Evolutionary conservation across 2,888 invertebrate genomes (phyloP).

Genomic region (Pharmacophagus antenor): DNA sequence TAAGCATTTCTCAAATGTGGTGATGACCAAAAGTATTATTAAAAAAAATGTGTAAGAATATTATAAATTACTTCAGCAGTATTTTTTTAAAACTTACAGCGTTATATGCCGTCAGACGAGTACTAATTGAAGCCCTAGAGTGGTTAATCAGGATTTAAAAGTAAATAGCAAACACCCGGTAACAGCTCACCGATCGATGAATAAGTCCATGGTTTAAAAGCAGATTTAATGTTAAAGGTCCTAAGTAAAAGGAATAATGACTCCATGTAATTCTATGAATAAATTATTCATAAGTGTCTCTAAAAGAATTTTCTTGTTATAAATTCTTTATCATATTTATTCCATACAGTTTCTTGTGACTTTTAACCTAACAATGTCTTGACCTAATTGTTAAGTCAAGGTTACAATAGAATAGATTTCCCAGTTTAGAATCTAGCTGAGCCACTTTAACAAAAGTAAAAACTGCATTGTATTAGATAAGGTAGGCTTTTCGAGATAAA

Average conservation of each 20-base stretch:
- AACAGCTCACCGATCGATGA: slow-evolving; percentile 4
- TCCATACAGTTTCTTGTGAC: slow-evolving; percentile 18
- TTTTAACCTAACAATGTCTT: slow-evolving; percentile 25
- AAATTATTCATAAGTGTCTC: too few relatives aligned
- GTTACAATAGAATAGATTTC: slow-evolving; percentile 28
- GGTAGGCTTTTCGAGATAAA: slow-evolving; percentile 1
- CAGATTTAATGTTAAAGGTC: too few relatives aligned
- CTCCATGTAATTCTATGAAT: too few relatives aligned
- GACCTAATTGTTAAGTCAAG: slow-evolving; percentile 27
- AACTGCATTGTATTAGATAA: slow-evolving; percentile 17
- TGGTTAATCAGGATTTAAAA: not conserved
- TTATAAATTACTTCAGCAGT: too few relatives aligned
- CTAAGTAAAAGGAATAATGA: too few relatives aligned
- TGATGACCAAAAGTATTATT: too few relatives aligned
- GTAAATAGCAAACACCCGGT: slow-evolving; percentile 2
- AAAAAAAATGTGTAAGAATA: too few relatives aligned
- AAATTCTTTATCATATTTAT: slow-evolving; percentile 15
- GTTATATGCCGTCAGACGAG: not conserved
- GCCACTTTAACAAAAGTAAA: slow-evolving; percentile 18
- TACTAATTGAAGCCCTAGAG: not conserved
- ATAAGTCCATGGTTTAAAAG: not conserved
- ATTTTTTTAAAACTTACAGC: not conserved
- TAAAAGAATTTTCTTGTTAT: not conserved
- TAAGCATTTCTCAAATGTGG: too few relatives aligned
- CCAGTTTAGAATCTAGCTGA: slow-evolving; percentile 23